These are phyloP conservation scores for Mormyrus hasselquistii DNA, from an alignment of 2,797 vertebrate genomes.

Conservation along the genomic window DNA sequence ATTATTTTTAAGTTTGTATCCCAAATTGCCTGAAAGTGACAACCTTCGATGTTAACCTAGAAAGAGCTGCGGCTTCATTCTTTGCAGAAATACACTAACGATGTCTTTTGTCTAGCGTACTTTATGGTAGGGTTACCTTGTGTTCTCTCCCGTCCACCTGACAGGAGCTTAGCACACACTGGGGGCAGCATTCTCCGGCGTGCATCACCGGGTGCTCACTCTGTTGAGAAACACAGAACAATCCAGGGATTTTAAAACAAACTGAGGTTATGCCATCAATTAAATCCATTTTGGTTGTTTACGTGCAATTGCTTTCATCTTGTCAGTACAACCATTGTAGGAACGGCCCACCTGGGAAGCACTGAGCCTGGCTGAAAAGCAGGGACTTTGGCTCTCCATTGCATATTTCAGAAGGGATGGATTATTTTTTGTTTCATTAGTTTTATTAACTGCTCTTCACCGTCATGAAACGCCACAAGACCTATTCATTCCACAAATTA, in stretches of 20 bases:
- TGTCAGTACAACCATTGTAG: background rate
- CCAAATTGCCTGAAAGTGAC: background rate
- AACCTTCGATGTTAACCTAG: background rate
- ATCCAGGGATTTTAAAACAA: background rate
- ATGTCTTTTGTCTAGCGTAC: background rate
- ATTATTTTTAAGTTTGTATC: background rate
- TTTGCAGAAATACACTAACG: background rate
- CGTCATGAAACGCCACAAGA: background rate
- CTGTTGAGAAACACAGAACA: conserved; percentile 41
- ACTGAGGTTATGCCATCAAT: background rate
- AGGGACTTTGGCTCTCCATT: background rate
- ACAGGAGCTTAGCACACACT: conserved; percentile 76
- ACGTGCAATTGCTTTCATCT: background rate
- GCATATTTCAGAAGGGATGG: background rate
- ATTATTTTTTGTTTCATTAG: background rate
- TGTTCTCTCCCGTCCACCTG: conserved; percentile 64
- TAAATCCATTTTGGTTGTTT: background rate
- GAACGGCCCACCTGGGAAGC: background rate
- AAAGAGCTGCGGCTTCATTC: background rate
- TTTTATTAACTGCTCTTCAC: background rate
- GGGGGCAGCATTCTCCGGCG: conserved; percentile 80
- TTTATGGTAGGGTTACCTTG: conserved; percentile 62
- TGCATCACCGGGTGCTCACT: conserved; percentile 69
- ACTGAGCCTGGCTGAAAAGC: background rate
- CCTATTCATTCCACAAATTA: background rate